Conservation (phyloP, 2,797 vertebrate genomes). For the Manis crassicaudata region DNA sequence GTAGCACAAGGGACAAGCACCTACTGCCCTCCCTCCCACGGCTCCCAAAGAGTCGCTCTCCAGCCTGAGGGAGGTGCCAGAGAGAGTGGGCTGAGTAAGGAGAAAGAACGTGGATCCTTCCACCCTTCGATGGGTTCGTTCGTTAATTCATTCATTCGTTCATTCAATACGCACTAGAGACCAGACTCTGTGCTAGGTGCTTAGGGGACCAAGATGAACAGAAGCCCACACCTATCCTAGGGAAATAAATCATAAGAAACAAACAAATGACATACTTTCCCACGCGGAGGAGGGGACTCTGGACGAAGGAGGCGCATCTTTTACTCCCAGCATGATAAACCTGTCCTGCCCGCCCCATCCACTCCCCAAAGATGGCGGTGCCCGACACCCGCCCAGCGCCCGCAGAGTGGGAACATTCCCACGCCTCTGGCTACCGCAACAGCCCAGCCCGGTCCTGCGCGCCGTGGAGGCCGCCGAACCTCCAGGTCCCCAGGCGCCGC, state of each 20-base stretch:
- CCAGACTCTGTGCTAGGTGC: neutral
- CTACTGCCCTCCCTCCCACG: too few relatives aligned
- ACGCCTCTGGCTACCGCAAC: neutral
- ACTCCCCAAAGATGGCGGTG: constrained; percentile 69
- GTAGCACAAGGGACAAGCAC: neutral
- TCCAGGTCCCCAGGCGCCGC: neutral
- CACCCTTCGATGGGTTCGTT: neutral
- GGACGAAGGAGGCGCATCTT: neutral
- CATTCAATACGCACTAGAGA: neutral
- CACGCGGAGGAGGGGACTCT: neutral
- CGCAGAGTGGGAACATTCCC: neutral
- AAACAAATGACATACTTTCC: neutral
- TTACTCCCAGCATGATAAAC: neutral
- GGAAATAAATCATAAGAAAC: neutral
- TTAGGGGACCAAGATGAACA: neutral
- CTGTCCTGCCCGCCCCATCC: neutral
- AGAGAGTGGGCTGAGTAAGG: neutral
- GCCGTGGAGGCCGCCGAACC: neutral
- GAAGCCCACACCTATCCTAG: too few relatives aligned
- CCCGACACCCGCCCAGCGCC: neutral
- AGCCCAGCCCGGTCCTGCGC: neutral
- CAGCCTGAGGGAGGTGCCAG: neutral
- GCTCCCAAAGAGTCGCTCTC: neutral
- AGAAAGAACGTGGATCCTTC: neutral
- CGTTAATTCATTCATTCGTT: neutral